Base-by-base conservation (phyloP, 2,888 invertebrate genomes). In the Atethmia centrago region DNA sequence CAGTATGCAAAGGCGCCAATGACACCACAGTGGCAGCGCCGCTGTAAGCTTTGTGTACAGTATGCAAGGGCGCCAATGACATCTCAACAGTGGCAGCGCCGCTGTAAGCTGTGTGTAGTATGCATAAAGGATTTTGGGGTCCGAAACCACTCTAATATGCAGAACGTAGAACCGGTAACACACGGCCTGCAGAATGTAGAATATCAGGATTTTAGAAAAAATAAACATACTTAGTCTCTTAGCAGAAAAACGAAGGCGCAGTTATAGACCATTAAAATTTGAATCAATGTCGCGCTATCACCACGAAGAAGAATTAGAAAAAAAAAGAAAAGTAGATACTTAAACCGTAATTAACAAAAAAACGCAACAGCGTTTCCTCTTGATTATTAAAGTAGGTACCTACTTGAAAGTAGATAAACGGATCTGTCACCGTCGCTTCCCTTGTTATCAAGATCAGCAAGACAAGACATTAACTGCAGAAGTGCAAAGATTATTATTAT, bases 141-240 rank as follows among this genome's bases (percentile, higher is more conserved):
- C 40, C 31, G 47, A 53, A 61, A 61, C 28, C 25, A 80, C 21
- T 73, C 31, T 49, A 53, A 79, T 79, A 73, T 53, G 47, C 47
- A 79, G 40, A 75, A 51, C 8, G n/a, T 51, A 21, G 58, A 75
- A 73, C 74, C 56, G 56, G 49, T 70, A 25, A 42, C 58, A 56
- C 74, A 42, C 16, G 56, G 25, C 40, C 71, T 45, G 36, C 58
- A 71, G 71, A 75, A 58, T 78, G 49, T 42, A 36, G 71, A 78
- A 45, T 61, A 75, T 73, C 73, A 53, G 53, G 45, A 61, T 47
- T 72, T 53, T 80, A 53, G 40, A 79, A 61, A 45, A 55, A 71
- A 71, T 56, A 45, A 25, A 47, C 19, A 42, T 5, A 28, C 14
- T 7, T 21, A 19, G 7, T 25, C 8, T n/a, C 16, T 56, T 45